Evolutionary conservation across 2,888 invertebrate species (phyloP), one percentile per base, ranked within the genome.

Genomic region (Julus scandinavius): DNA sequence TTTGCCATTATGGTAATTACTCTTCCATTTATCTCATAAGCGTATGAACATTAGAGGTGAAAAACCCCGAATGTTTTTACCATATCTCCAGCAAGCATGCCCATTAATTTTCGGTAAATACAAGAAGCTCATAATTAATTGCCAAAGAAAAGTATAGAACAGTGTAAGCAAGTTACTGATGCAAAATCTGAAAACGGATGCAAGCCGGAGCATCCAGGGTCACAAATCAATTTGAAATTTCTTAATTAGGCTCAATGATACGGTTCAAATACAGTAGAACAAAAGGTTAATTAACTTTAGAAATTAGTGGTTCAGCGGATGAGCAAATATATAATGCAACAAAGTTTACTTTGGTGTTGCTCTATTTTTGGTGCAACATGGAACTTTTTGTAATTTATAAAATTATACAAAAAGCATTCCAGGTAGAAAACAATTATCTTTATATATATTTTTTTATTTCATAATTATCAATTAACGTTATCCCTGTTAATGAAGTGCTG

Each of bases 111-210:
- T 38, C 80, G 3, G 80, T 80, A 80, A 80, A 80, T 13, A 38
- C 80, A 80, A 7, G 38, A 13, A 80, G 29, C 38, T 38, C 80
- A 13, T 80, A 80, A 80, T 80, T 80, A 80, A 80, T 80, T 80
- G 80, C 80, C 29, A 29, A 13, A 20, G n/a, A 80, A 80, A 80
- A 13, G 6, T 45, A 45, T 45, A 63, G 63, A 20, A 63, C 20
- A 7, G 63, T 63, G 20, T 17, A 63, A 20, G 63, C 63, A 63
- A 3, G 63, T 20, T 13, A 80, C 29, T 29, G 80, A 5, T 80
- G 80, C 80, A 80, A 38, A 45, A 80, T 80, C 80, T 13, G 80
- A 20, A 80, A 80, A 80, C 80, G 80, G 80, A 80, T 38, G 80
- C 38, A 80, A 13, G 20, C 80, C 13, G 7, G 11, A 80, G 38